Conservation (phyloP, 1,140 invertebrate genomes). For the Glomeris maerens region DNA sequence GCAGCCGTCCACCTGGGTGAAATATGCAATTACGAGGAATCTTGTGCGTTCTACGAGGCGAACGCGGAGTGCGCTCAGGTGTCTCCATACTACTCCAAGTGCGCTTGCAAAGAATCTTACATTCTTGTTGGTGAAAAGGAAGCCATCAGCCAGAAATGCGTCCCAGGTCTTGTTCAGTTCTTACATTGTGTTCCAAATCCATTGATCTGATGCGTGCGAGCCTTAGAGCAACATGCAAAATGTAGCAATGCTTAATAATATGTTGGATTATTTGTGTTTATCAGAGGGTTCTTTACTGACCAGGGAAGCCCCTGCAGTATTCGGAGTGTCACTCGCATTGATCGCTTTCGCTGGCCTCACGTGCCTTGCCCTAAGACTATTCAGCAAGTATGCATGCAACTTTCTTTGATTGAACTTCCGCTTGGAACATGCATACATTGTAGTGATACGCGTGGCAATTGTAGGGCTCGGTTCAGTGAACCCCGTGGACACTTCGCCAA, state of each 20-base stretch:
- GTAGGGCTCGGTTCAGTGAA: neutral
- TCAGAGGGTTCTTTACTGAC: neutral
- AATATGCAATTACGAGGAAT: slow-evolving; percentile 1
- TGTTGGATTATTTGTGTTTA: neutral
- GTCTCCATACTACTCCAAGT: slow-evolving; percentile 3
- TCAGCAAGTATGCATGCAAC: slow-evolving; percentile 7
- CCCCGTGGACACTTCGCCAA: neutral
- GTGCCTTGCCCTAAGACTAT: slow-evolving; percentile 8
- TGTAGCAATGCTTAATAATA: too few relatives aligned
- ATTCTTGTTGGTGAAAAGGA: neutral
- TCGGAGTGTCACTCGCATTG: slow-evolving; percentile 8
- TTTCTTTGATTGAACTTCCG: neutral
- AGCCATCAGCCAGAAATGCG: slow-evolving; percentile 2
- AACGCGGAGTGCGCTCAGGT: slow-evolving; percentile 4
- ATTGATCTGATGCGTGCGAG: too few relatives aligned
- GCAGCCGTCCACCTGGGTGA: slow-evolving; percentile 1
- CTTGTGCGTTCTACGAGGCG: slow-evolving; percentile 2
- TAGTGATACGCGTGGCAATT: neutral
- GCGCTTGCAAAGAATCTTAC: slow-evolving; percentile 5
- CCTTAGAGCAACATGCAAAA: too few relatives aligned
- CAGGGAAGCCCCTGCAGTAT: slow-evolving; percentile 5
- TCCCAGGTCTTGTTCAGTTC: too few relatives aligned
- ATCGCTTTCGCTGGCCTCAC: slow-evolving; percentile 4
- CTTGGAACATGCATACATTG: neutral
- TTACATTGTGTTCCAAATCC: too few relatives aligned